These are phyloP conservation scores for Characodon lateralis DNA, from an alignment of 2,797 vertebrate genomes.

Conservation along the genomic window DNA sequence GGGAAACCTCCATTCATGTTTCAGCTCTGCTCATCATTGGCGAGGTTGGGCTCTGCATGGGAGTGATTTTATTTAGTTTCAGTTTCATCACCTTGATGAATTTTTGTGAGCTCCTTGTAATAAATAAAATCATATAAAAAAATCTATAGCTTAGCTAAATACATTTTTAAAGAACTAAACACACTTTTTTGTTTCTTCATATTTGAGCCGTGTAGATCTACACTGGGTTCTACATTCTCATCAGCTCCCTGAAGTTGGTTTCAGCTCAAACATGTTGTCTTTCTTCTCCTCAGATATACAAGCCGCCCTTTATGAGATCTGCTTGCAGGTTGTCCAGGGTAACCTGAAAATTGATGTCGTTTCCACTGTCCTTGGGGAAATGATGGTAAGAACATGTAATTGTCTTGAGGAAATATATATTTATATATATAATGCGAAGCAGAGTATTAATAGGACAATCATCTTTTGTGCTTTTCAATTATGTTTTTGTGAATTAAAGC, in stretches of 20 bases:
- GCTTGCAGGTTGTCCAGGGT: constrained; percentile 92
- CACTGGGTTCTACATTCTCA: not conserved
- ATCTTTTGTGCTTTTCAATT: not conserved
- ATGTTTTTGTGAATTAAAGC: not conserved
- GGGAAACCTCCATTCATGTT: no score
- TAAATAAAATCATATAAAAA: no score
- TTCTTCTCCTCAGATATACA: constrained; percentile 86
- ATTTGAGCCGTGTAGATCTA: not conserved
- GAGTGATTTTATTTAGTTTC: no score
- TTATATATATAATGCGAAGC: not conserved
- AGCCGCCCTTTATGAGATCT: constrained; percentile 92
- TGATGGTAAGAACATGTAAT: constrained; percentile 84
- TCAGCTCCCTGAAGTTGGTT: not conserved
- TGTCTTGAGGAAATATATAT: not conserved
- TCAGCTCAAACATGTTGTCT: not conserved
- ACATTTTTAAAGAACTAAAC: not conserved
- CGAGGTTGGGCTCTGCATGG: no score
- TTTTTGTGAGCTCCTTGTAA: no score
- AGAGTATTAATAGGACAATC: not conserved
- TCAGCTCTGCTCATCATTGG: no score
- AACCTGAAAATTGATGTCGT: constrained; percentile 94
- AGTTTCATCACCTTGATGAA: no score
- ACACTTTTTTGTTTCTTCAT: not conserved
- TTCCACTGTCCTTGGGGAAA: constrained; percentile 88
- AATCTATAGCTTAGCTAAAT: no score